Evolutionary conservation across 2,888 invertebrate genomes (phyloP).

Genomic region (Caradrina kadenii): DNA sequence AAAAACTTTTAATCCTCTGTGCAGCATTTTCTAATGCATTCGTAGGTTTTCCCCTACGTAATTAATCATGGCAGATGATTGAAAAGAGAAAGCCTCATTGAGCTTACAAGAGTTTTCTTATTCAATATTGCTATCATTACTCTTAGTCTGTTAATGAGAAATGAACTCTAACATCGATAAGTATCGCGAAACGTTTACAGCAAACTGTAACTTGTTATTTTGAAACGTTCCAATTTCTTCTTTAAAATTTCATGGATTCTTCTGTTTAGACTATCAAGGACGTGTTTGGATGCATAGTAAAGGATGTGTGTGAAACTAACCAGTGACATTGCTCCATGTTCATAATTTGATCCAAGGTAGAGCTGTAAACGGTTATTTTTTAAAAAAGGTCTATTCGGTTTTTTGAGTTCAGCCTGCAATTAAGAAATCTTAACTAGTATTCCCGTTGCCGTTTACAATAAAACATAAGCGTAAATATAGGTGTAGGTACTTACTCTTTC

Average conservation of each 20-base stretch:
- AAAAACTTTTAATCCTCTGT: slow-evolving; percentile 8
- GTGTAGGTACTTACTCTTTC: no score
- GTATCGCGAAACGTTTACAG: slow-evolving; percentile 6
- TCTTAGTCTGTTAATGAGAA: slow-evolving; percentile 30
- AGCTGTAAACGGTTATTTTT: not conserved
- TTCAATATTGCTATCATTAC: slow-evolving; percentile 40
- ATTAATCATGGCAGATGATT: slow-evolving; percentile 44
- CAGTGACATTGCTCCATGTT: not conserved
- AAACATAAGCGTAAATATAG: no score
- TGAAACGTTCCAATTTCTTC: not conserved
- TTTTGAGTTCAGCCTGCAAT: not conserved
- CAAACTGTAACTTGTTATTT: not conserved
- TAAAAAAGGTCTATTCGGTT: not conserved
- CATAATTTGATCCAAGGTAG: not conserved
- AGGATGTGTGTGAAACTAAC: not conserved
- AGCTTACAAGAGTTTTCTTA: slow-evolving; percentile 36
- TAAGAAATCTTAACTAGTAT: not conserved
- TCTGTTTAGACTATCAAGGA: not conserved
- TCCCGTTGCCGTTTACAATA: no score
- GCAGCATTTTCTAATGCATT: slow-evolving; percentile 31
- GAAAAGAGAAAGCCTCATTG: slow-evolving; percentile 45
- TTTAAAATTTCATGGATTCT: not conserved
- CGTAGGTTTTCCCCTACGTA: slow-evolving; percentile 16
- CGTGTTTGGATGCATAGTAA: not conserved
- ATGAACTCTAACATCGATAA: slow-evolving; percentile 2